Evolutionary conservation across 2,888 invertebrate genomes (phyloP), one percentile per base, ranked within the genome.

Genomic region (Phania funesta): DNA sequence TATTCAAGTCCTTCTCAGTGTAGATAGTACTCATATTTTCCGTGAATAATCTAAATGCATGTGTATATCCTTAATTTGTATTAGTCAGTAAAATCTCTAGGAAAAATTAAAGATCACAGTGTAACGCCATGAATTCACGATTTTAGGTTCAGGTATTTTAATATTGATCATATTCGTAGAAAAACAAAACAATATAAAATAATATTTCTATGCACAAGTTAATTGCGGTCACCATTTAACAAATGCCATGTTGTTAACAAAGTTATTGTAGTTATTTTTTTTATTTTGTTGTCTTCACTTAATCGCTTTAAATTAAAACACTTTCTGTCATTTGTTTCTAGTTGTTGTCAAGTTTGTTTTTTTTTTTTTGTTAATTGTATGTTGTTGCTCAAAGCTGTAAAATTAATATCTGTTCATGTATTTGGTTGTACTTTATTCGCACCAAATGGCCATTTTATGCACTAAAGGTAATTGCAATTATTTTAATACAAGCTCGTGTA

Each of bases 161-260:
- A 26, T 26, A 6, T 26, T 26, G 3, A 6, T 26, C 6, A n/a
- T 38, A 13, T n/a, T 38, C n/a, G 2, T 4, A 38, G 35, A 38
- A 38, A n/a, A 38, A 38, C 4, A n/a, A 13, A 11, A 38, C n/a
- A 38, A 38, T 11, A n/a, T n/a, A 32, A 38, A 38, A 26, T 18
- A 44, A 29, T 48, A 32, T 64, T 32, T 20, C 32, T 22, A 32
- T 24, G 38, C 16, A 38, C 24, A 16, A 20, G 29, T 70, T 58
- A 35, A 56, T 70, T 46, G 44, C 35, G 56, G 70, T 46, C 68
- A 54, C 9, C 29, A 29, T 29, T 48, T 11, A 38, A 20, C n/a
- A 44, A 46, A 16, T 1, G 35, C 2, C 29, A 52, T 16, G 11
- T 16, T 24, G 24, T 18, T 20, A 48, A 22, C 16, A 20, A 35